These are phyloP conservation scores for Phrynocephalus guinanensis DNA, from an alignment of 2,797 vertebrate species.

Conservation along the genomic window DNA sequence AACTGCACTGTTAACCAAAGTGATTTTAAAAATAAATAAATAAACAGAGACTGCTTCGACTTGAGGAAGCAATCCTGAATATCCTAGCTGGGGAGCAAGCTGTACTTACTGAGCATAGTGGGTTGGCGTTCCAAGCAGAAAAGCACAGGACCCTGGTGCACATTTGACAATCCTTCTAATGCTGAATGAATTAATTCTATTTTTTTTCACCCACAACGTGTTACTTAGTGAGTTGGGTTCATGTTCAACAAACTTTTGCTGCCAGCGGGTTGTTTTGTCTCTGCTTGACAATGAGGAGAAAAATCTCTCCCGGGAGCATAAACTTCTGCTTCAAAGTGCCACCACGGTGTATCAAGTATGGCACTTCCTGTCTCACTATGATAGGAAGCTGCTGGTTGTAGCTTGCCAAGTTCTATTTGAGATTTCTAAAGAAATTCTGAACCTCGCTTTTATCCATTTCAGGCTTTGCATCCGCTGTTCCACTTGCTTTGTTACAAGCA, in stretches of 20 bases:
- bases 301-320: conserved; percentile 2
- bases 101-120: neutral
- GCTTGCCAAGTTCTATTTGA: neutral
- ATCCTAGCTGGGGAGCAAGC: neutral
- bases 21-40: too few relatives aligned
- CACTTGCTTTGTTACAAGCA: conserved; percentile 5
- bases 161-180: neutral
- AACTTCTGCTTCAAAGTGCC: conserved; percentile 22
- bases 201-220: neutral
- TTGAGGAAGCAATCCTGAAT: neutral
- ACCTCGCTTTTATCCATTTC: conserved; percentile 12
- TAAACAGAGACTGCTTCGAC: too few relatives aligned
- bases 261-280: neutral
- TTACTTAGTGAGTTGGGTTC: neutral
- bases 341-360: conserved; percentile 9
- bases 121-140: neutral
- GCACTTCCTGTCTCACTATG: conserved; percentile 6
- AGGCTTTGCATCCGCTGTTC: conserved; percentile 3
- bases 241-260: conserved; percentile 2
- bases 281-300: neutral
- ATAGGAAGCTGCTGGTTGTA: conserved; percentile 23
- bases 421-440: neutral
- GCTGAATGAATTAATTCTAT: neutral
- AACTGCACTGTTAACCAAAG: neutral
- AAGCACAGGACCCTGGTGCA: neutral